Evolutionary conservation across 1,140 invertebrate species (phyloP), one percentile per base, ranked within the genome.

Genomic region (Hyles euphorbiae): DNA sequence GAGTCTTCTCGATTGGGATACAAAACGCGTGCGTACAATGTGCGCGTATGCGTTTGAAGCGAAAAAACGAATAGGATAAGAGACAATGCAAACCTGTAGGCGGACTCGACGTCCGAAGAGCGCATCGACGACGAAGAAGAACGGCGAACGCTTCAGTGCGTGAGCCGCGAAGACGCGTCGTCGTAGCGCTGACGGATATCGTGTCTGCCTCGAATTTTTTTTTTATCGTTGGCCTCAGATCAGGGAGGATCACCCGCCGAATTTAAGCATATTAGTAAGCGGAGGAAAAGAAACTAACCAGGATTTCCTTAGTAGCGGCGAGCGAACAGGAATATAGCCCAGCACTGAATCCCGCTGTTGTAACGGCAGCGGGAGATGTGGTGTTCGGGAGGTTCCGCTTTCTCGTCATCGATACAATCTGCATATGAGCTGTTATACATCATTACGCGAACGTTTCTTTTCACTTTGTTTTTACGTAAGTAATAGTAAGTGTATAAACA

Each of bases 251-350:
- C 90, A 94, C 93, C 93, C 93, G 91, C 93, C 91, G 91, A 94
- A 94, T 91, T 95, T 94, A 95, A 95, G 94, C 95, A 96, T 95
- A 95, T 95, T 90, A 95, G 78, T 95, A 94, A 95, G 94, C 93
- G 94, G 93, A 95, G 95, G 94, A 96, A 96, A 96, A 95, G 93
- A 96, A 96, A 96, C 93, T 94, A 95, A 96, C 93, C 71, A 93
- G 93, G 94, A 95, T 96, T 95, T 91, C 93, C 93, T 89, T 89
- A 95, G 94, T 96, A 96, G 91, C 93, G 91, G 94, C 94, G 94
- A 95, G 93, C 92, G 94, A 95, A 96, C 89, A 90, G 93, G 93
- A 91, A 95, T 53, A 82, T 32, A 95, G 94, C 92, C 91, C 94
- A 95, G 90, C 92, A 89, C 78, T 78, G 77, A 84, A 79, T 82